Evolutionary conservation across 2,888 invertebrate species (phyloP), one percentile per base, ranked within the genome.

Genomic region (Macaria notata): DNA sequence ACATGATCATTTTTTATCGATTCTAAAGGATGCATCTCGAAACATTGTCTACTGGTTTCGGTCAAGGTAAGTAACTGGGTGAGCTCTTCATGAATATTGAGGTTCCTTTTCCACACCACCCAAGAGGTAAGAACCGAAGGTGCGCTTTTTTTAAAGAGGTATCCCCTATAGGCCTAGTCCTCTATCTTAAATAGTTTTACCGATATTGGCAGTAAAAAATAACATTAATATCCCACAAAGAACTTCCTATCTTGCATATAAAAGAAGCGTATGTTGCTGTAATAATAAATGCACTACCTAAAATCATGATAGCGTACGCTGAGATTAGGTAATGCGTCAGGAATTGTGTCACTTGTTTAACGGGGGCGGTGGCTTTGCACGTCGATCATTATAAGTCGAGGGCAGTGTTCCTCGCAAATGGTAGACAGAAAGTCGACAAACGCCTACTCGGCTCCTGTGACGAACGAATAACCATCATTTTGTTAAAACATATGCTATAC

Each of bases 91-190:
- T n/a, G n/a, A n/a, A n/a, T 41, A 41, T 8, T n/a, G 8, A 49
- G 76, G 86, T 79, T 80, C 89, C 73, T 66, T 89, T 90, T 89
- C 90, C 90, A 86, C 90, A 88, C 89, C 88, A 90, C 90, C 89
- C 64, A 49, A 53, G 88, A 84, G 88, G 90, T 88, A 88, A 84
- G 86, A 87, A 86, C 86, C 80, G 41, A 43, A 74, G 85, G 89
- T 79, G 87, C 88, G 89, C 71, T 89, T 90, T 90, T 90, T 89
- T 89, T 90, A 82, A 69, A 88, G 90, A 90, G 90, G 90, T 90
- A 41, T 90, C 89, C 90, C 90, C 90, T 70, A 60, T 83, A 90
- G 90, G 90, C 90, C 84, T 90, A 90, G 53, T 90, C 90, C 90
- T 90, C 89, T 84, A 54, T 59, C 7, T 6, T 36, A 36, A 36